Evolutionary conservation across 2,113 vertebrate genomes (phyloP).

Genomic region (Sardina pilchardus): DNA sequence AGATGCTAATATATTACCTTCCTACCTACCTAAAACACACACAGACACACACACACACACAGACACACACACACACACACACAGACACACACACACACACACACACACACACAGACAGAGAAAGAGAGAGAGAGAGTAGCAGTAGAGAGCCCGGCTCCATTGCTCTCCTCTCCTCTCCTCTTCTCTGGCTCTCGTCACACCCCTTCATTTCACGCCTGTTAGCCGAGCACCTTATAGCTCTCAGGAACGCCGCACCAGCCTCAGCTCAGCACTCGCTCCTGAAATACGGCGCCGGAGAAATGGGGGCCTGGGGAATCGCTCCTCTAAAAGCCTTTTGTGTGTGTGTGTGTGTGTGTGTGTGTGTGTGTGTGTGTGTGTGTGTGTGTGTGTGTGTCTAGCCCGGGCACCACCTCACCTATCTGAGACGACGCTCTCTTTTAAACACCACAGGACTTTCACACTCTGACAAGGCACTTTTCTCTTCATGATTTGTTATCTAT

Average conservation of each 20-base stretch:
- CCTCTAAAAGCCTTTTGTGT: conserved; percentile 24
- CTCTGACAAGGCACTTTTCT: conserved; percentile 25
- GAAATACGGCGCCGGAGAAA: conserved; percentile 56
- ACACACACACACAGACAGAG: no score
- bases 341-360: conserved; percentile 20
- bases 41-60: no score
- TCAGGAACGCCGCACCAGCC: not conserved
- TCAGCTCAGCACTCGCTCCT: not conserved
- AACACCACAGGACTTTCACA: conserved; percentile 34
- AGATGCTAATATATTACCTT: no score
- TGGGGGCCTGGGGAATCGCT: not conserved
- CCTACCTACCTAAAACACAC: no score
- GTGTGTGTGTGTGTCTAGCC: no score
- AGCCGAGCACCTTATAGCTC: conserved; percentile 59
- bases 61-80: no score
- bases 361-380: no score
- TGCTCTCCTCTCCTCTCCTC: conserved; percentile 55
- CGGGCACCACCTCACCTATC: conserved; percentile 63
- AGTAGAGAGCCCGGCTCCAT: not conserved
- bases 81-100: no score
- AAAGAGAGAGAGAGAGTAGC: not conserved
- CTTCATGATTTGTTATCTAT: conserved; percentile 21
- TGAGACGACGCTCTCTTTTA: conserved; percentile 59
- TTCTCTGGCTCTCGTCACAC: conserved; percentile 57
- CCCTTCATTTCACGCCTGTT: conserved; percentile 71